phyloP scores from a whole-genome alignment of 2,797 vertebrate genomes.

The Phoxinus dragarum region DNA sequence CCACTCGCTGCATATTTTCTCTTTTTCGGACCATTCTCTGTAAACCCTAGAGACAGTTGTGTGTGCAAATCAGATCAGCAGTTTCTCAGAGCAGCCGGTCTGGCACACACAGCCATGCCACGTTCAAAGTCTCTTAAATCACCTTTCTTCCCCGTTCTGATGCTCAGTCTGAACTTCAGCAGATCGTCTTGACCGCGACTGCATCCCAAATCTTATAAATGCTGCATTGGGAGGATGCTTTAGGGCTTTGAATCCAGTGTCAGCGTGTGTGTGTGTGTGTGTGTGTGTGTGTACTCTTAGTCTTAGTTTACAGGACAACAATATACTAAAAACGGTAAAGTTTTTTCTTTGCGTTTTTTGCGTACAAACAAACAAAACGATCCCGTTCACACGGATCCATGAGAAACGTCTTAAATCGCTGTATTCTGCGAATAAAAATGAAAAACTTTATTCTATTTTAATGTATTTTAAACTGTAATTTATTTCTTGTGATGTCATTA shows the following conservation, averaged over 20 bases:
- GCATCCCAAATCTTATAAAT: neutral
- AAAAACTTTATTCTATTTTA: neutral
- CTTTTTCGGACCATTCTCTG: neutral
- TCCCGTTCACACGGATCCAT: no score
- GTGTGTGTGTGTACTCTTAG: accelerated
- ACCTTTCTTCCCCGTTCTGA: neutral
- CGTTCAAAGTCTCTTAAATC: neutral
- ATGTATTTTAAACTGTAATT: neutral
- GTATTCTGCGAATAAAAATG: neutral
- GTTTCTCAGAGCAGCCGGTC: neutral
- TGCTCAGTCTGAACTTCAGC: neutral
- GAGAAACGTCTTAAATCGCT: no score
- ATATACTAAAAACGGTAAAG: no score
- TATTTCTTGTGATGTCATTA: neutral
- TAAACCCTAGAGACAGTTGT: neutral
- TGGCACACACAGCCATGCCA: neutral
- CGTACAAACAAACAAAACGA: no score
- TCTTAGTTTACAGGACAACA: no score
- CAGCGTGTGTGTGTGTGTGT: no score
- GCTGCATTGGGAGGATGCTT: neutral
- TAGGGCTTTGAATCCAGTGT: neutral
- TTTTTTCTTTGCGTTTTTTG: no score
- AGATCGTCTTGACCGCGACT: neutral
- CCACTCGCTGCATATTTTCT: neutral
- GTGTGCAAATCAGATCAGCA: neutral